Evolutionary conservation across 1,140 invertebrate species (phyloP).

Genomic region (Plodia interpunctella): DNA sequence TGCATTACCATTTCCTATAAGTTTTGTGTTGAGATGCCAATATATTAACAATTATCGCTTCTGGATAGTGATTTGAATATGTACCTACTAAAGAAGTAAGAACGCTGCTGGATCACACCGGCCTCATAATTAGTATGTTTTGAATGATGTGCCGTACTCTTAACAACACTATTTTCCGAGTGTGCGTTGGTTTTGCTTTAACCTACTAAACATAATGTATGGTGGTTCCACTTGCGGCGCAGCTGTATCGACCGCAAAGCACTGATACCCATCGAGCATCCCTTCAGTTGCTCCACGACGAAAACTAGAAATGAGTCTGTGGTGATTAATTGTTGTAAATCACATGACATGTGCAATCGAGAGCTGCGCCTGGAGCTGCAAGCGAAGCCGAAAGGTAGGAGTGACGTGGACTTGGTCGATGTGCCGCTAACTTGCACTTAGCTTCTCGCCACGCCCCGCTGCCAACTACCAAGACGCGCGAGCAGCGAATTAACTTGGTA

Average conservation of each 20-base stretch:
- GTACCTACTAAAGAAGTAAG: conserved; percentile 57
- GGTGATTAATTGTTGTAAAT: conserved; percentile 69
- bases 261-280: conserved; percentile 72
- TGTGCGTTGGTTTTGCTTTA: conserved; percentile 74
- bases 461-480: background rate
- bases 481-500: conserved; percentile 33
- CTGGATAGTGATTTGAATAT: conserved; percentile 64
- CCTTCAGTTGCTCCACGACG: conserved; percentile 70
- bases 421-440: conserved; percentile 50
- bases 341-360: conserved; percentile 77
- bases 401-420: conserved; percentile 46
- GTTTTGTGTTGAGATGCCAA: conserved; percentile 74
- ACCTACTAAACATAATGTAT: conserved; percentile 72
- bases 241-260: conserved; percentile 69
- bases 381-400: conserved; percentile 75
- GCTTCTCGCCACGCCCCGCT: conserved; percentile 30
- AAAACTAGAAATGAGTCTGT: conserved; percentile 68
- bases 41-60: conserved; percentile 69
- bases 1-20: conserved; percentile 64
- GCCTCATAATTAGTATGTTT: conserved; percentile 51
- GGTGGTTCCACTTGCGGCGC: conserved; percentile 70
- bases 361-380: conserved; percentile 70
- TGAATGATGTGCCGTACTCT: conserved; percentile 65
- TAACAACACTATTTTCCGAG: conserved; percentile 70
- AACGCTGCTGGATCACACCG: conserved; percentile 25